Evolutionary conservation across 2,113 vertebrate genomes (phyloP).

Genomic region (Nerophis ophidion): DNA sequence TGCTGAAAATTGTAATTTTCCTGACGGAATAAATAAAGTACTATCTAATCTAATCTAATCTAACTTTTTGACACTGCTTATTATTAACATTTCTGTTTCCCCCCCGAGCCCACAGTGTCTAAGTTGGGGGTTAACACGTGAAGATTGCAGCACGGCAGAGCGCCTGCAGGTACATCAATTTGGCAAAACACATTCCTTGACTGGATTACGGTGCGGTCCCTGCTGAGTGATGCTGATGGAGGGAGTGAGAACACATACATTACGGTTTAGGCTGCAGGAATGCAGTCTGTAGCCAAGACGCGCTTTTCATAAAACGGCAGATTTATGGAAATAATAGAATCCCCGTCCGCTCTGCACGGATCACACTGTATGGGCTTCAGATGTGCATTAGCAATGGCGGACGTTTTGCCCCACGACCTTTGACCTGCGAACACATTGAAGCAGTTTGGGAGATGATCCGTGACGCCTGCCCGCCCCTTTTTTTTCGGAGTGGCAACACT

Average conservation of each 20-base stretch:
- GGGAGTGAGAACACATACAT: background rate
- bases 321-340: background rate
- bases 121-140: no score
- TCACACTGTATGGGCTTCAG: background rate
- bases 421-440: constrained; percentile 13
- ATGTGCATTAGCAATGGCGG: background rate
- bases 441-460: constrained; percentile 24
- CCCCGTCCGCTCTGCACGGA: background rate
- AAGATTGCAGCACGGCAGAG: no score
- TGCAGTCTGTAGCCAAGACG: background rate
- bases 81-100: no score
- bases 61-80: no score
- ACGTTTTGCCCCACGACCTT: background rate
- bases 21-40: no score
- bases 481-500: constrained; percentile 1
- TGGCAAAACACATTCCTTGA: background rate
- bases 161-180: no score
- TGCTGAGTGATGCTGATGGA: background rate
- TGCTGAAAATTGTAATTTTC: no score
- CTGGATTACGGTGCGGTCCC: background rate
- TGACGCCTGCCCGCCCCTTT: background rate
- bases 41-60: no score
- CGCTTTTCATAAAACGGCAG: background rate
- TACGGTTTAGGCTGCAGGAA: background rate
- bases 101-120: no score